Evolutionary conservation across 2,113 vertebrate genomes (phyloP), one percentile per base, ranked within the genome.

Genomic region (Microcebus ravelobensis): DNA sequence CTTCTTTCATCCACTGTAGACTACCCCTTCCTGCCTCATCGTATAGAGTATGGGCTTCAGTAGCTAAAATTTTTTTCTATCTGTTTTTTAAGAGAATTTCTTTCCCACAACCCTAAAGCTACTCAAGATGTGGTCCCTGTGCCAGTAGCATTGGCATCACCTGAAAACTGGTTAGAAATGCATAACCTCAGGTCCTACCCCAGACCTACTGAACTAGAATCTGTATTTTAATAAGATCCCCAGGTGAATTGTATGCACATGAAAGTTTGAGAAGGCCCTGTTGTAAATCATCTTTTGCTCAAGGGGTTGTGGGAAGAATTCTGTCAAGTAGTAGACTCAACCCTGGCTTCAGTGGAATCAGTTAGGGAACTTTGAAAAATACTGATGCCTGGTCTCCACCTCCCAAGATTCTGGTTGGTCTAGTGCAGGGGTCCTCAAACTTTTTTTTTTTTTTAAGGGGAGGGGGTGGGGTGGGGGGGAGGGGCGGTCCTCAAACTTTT

Each of bases 91-190:
- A 88, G 65, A 87, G 77, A 52, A 7, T 87, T 83, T 70, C 81
- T 63, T 87, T 91, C 48, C 68, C 34, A 70, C 34, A 93, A 83
- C 11, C 45, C 36, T 73, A 42, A 76, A 57, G 31, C 36, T 67
- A 77, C 67, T 93, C 61, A 36, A 67, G 89, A 10, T 82, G 11
- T 25, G 3, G 11, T 57, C 73, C n/a, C 36, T 82, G 23, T 13
- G 34, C 25, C 39, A 83, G 55, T 68, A 63, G 29, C 70, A 23
- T 71, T 55, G 48, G 20, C 29, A 70, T 82, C 65, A 48, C 39
- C n/a, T 74, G 17, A 2, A 15, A 91, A 8, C 70, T 91, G 25
- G 6, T 97, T 84, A 85, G 76, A 88, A 95, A 57, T 81, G n/a
- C 21, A 85, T 25, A 48, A 31, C 81, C 52, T 71, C 18, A 42